Base-by-base conservation (phyloP, 2,113 vertebrate species). In the Loxodonta africana region DNA sequence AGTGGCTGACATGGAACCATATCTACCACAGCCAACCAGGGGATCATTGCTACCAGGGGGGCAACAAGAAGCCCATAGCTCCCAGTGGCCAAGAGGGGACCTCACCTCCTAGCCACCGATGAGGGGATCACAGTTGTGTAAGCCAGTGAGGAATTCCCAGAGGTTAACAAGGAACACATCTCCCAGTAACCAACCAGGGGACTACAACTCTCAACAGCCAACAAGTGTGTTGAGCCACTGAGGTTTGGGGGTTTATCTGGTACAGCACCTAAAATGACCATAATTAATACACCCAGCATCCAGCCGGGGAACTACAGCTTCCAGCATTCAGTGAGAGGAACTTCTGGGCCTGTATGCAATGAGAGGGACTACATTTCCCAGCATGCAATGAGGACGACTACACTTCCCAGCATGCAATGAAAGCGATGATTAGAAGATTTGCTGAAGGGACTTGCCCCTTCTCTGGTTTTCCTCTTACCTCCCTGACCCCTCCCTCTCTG, bases 351-450 rank as follows among this genome's bases (percentile, higher is more conserved):
- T 41, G 67, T 0, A 11, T 53, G 53, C 23, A 37, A 37, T 37
- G 26, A 81, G 12, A 26, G 30, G 25, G 88, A 95, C 88, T 86
- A 93, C n/a, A 92, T 18, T 48, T 94, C 84, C 93, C 84, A 93
- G 74, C 60, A 93, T 41, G 11, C 25, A 94, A 14, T 0, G 28
- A 82, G 14, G 26, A 10, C 81, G n/a, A 88, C 80, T 86, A 80
- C 48, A 78, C 83, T 48, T 94, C 84, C 93, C 84, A 93, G 74
- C 14, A 73, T 73, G 71, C 71, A 73, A 73, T 18, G 71, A 18
- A 18, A 18, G 71, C 8, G n/a, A 20, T 37, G 67, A 6, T 0
- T 8, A 15, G 60, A 48, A 69, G 57, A 23, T 83, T 73, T 88
- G 62, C n/a, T 37, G 20, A 33, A 30, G 30, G 74, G 53, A 41